phyloP scores from a whole-genome alignment of 1,140 invertebrate species.

The Meloidogyne chitwoodi region DNA sequence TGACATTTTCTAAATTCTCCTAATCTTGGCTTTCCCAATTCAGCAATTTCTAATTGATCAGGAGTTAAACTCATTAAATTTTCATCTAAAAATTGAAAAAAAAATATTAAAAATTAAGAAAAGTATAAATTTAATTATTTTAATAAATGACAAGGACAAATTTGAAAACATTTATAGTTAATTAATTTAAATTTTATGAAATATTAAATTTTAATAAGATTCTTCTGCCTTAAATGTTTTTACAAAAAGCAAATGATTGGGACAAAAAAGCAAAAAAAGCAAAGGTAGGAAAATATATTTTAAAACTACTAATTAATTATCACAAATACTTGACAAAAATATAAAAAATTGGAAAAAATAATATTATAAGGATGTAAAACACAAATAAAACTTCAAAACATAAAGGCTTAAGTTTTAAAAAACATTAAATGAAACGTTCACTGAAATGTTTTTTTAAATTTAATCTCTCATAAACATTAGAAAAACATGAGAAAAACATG shows the following conservation, averaged over 20 bases:
- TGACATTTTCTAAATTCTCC: conserved; percentile 78
- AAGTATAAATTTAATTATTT: background rate
- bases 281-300: background rate
- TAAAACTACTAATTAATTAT: background rate
- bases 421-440: too few species aligned
- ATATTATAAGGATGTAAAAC: too few species aligned
- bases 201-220: background rate
- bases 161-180: background rate
- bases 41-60: conserved; percentile 77
- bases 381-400: too few species aligned
- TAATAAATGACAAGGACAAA: background rate
- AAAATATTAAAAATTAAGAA: background rate
- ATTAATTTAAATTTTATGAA: background rate
- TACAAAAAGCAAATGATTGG: background rate
- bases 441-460: too few species aligned
- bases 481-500: too few species aligned
- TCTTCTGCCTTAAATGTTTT: background rate
- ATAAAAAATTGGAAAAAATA: too few species aligned
- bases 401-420: too few species aligned
- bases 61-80: conserved; percentile 62
- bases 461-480: too few species aligned
- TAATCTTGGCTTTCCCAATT: conserved; percentile 77
- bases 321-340: background rate
- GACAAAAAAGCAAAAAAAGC: background rate
- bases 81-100: conserved; percentile 13